phyloP scores from a whole-genome alignment of 1,140 invertebrate genomes.

The Ruditapes philippinarum region DNA sequence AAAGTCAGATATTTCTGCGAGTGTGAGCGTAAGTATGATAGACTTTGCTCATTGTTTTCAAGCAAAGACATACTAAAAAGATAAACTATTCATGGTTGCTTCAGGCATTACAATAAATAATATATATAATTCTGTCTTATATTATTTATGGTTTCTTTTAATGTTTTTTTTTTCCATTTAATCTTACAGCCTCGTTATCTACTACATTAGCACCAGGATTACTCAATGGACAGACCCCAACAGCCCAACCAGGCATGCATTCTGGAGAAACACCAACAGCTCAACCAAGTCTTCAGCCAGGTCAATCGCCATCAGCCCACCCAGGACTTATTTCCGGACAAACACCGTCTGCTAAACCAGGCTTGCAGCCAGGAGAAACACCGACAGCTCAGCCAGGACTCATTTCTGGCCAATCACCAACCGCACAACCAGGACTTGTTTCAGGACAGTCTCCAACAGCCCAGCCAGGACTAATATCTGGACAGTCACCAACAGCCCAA shows the following conservation, averaged over 20 bases:
- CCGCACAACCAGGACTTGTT: background rate
- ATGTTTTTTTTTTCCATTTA: too few relatives aligned
- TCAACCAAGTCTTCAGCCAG: background rate
- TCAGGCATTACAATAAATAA: background rate
- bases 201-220: too few relatives aligned
- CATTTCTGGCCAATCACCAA: background rate
- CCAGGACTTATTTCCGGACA: background rate
- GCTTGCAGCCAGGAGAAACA: background rate
- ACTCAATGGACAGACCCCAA: background rate
- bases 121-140: too few relatives aligned
- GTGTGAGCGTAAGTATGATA: conserved; percentile 76
- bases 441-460: conserved; percentile 40
- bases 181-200: background rate
- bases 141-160: too few relatives aligned
- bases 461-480: conserved; percentile 22
- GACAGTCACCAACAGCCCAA: conserved; percentile 42
- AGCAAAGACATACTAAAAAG: too few relatives aligned
- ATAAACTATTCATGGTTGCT: too few relatives aligned
- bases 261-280: background rate
- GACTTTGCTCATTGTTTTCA: too few relatives aligned
- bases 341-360: conserved; percentile 42
- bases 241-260: background rate
- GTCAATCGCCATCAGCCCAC: conserved; percentile 8
- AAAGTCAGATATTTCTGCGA: conserved; percentile 86
- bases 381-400: conserved; percentile 37